A percentile compares a stretch with the other conserved stretches of the same genome.
Conservation (phyloP, 2,888 invertebrate species). For the Tubulanus polymorphus region DNA sequence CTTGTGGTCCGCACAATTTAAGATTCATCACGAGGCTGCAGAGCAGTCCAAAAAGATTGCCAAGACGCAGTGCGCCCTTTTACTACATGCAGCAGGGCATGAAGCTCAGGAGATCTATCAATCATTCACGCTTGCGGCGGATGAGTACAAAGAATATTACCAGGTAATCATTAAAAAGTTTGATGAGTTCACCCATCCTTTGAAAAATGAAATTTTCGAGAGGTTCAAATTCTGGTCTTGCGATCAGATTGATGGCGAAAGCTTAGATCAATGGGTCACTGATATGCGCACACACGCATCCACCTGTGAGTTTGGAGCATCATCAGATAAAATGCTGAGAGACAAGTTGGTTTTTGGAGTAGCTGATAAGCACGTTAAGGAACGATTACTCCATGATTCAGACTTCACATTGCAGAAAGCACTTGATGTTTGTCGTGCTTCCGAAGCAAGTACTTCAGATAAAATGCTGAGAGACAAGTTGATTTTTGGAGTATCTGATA, state of each 20-base stretch:
- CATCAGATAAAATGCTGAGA: constrained; percentile 10
- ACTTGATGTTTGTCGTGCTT: constrained; percentile 14
- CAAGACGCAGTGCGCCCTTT: neutral
- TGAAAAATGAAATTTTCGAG: constrained; percentile 15
- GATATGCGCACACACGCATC: constrained; percentile 12
- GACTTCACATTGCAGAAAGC: constrained; percentile 8
- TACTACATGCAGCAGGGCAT: constrained; percentile 9
- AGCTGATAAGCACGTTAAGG: constrained; percentile 3
- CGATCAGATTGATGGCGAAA: constrained; percentile 8
- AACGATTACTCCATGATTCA: constrained; percentile 13
- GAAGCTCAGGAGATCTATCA: constrained; percentile 15
- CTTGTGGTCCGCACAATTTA: too few species aligned
- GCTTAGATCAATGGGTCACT: constrained; percentile 13
- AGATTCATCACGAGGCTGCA: too few species aligned
- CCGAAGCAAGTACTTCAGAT: constrained; percentile 12
- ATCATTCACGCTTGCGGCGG: constrained; percentile 4
- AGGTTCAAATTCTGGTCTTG: constrained; percentile 10
- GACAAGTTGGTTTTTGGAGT: constrained; percentile 13
- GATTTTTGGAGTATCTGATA: constrained; percentile 8
- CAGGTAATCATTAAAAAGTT: constrained; percentile 5
- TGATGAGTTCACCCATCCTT: constrained; percentile 11
- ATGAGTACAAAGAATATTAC: neutral
- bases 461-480: constrained; percentile 13
- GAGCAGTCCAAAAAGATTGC: too few species aligned
- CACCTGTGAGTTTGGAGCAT: constrained; percentile 14